phyloP scores from a whole-genome alignment of 2,797 vertebrate species.

The Chelon auratus region DNA sequence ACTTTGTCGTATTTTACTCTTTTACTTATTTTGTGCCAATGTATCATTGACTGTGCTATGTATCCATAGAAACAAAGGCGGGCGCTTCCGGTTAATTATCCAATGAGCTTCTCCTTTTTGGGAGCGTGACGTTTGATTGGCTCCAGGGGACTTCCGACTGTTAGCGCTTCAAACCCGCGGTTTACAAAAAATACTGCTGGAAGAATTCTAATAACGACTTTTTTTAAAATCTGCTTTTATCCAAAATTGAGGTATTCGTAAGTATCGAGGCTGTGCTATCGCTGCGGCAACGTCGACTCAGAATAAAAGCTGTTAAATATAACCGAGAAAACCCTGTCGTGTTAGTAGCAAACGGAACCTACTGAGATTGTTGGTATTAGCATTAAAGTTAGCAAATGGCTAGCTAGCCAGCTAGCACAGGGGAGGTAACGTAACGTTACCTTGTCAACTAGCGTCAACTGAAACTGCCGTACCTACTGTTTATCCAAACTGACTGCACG shows the following conservation, averaged over 20 bases:
- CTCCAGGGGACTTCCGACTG: conserved; percentile 18
- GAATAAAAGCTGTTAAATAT: background rate
- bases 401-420: conserved; percentile 44
- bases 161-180: conserved; percentile 66
- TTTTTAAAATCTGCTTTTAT: background rate
- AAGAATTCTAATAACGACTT: background rate
- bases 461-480: conserved; percentile 9
- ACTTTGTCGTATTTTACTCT: background rate
- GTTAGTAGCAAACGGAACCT: background rate
- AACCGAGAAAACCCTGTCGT: background rate
- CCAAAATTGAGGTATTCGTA: accelerated
- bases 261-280: background rate
- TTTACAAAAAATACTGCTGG: conserved; percentile 48
- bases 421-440: conserved; percentile 58
- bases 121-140: conserved; percentile 72
- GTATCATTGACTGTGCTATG: background rate
- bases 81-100: conserved; percentile 48
- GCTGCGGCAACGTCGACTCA: background rate
- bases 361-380: conserved; percentile 40
- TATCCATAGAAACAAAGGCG: conserved; percentile 54
- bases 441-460: conserved; percentile 70
- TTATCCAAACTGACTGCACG: background rate
- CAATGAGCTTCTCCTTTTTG: conserved; percentile 50
- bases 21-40: background rate
- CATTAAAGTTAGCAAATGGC: conserved; percentile 45